phyloP scores from a whole-genome alignment of 2,797 vertebrate species.

The Epinephelus awoara region DNA sequence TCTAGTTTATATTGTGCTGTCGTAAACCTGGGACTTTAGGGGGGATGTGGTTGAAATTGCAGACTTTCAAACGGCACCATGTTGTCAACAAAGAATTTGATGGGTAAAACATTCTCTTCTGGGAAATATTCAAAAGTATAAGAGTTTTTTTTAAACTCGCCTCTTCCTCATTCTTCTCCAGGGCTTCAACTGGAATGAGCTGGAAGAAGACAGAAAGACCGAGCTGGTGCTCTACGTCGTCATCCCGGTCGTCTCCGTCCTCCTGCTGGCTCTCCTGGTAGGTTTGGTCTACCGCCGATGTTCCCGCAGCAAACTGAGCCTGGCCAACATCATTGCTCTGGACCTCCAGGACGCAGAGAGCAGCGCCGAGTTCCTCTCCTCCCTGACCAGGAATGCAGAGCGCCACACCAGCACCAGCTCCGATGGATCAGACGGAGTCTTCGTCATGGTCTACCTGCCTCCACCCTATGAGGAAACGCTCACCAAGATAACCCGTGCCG shows the following conservation, averaged over 20 bases:
- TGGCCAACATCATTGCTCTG: constrained; percentile 75
- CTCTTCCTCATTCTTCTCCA: constrained; percentile 39
- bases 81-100: no score
- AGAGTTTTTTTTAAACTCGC: not conserved
- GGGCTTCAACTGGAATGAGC: constrained; percentile 71
- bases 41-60: no score
- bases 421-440: constrained; percentile 80
- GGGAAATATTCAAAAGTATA: no score
- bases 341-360: constrained; percentile 76
- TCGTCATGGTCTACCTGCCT: constrained; percentile 86
- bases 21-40: no score
- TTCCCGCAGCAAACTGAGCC: constrained; percentile 70
- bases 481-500: constrained; percentile 81
- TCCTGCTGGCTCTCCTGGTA: constrained; percentile 66
- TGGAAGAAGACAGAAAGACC: constrained; percentile 48
- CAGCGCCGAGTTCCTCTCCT: constrained; percentile 78
- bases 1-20: no score
- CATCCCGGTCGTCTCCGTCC: constrained; percentile 59
- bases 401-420: constrained; percentile 83
- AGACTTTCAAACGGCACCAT: no score
- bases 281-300: constrained; percentile 66
- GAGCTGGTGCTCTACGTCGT: constrained; percentile 75
- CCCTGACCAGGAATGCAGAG: constrained; percentile 73
- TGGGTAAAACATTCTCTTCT: no score
- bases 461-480: constrained; percentile 92